phyloP scores from a whole-genome alignment of 2,113 vertebrate genomes.

The Ptychochromis oligacanthus region DNA sequence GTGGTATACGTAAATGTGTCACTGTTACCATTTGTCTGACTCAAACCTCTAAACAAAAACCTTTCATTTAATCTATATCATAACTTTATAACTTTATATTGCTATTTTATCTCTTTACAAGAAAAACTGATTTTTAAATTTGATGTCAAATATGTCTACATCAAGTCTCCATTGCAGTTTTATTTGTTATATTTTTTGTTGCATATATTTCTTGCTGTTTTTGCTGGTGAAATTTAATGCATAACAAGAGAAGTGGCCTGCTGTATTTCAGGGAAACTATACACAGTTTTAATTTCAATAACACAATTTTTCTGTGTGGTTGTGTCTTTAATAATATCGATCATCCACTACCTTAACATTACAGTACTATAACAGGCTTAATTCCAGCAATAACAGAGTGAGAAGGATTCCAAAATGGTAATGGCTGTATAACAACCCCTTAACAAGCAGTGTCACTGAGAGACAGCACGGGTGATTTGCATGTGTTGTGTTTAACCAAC shows the following conservation, averaged over 20 bases:
- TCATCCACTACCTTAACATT: conserved; percentile 12
- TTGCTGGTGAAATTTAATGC: not conserved
- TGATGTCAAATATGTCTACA: not conserved
- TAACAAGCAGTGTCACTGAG: conserved; percentile 46
- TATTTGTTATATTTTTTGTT: not conserved
- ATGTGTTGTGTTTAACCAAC: conserved; percentile 80
- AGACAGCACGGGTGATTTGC: conserved; percentile 72
- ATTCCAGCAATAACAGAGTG: conserved; percentile 12
- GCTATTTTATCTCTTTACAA: not conserved
- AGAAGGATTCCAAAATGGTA: conserved; percentile 7
- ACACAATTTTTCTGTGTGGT: conserved; percentile 22
- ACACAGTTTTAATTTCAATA: conserved; percentile 35
- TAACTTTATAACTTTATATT: not conserved
- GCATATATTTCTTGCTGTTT: not conserved
- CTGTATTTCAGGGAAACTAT: conserved; percentile 20
- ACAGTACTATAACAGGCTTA: not conserved
- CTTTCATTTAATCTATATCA: not conserved
- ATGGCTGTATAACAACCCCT: conserved; percentile 24
- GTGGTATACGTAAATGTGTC: not conserved
- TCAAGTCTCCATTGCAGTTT: not conserved
- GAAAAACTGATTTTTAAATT: not conserved
- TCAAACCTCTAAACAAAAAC: no score
- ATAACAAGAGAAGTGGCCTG: not conserved
- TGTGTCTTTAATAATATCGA: conserved; percentile 14
- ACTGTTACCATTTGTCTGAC: not conserved